Percentiles rank a stretch among this genome's conserved stretches.
phyloP scores from a whole-genome alignment of 2,797 vertebrate genomes.

The Setipinna tenuifilis region DNA sequence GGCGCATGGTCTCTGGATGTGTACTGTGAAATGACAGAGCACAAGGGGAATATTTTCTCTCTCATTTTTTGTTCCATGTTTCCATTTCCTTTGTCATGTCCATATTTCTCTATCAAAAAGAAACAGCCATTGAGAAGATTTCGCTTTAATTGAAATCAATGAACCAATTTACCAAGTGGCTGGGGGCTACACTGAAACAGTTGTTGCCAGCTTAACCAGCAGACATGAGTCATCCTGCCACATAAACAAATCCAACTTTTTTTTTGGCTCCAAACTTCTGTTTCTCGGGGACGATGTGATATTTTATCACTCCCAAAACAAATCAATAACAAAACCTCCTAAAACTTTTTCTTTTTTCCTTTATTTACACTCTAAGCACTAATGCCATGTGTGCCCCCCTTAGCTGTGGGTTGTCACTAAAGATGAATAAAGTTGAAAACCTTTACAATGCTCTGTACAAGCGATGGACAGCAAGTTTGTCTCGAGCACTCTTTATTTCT shows the following conservation, averaged over 20 bases:
- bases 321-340: neutral
- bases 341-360: neutral
- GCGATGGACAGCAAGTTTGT: neutral
- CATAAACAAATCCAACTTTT: neutral
- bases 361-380: neutral
- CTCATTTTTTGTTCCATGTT: constrained; percentile 14
- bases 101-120: constrained; percentile 25
- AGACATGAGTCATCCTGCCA: constrained; percentile 24
- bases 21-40: constrained; percentile 8
- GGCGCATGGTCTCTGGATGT: neutral
- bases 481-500: neutral
- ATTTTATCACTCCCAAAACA: neutral
- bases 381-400: neutral
- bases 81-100: constrained; percentile 23
- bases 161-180: constrained; percentile 23
- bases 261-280: neutral
- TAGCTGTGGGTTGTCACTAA: neutral
- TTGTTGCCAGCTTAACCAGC: constrained; percentile 11
- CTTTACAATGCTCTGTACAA: neutral
- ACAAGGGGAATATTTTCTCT: constrained; percentile 10
- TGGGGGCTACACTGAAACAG: constrained; percentile 7
- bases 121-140: constrained; percentile 24
- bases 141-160: constrained; percentile 24
- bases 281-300: neutral
- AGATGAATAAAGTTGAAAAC: neutral